phyloP scores from a whole-genome alignment of 2,888 invertebrate species.

The Heliconius hortense region DNA sequence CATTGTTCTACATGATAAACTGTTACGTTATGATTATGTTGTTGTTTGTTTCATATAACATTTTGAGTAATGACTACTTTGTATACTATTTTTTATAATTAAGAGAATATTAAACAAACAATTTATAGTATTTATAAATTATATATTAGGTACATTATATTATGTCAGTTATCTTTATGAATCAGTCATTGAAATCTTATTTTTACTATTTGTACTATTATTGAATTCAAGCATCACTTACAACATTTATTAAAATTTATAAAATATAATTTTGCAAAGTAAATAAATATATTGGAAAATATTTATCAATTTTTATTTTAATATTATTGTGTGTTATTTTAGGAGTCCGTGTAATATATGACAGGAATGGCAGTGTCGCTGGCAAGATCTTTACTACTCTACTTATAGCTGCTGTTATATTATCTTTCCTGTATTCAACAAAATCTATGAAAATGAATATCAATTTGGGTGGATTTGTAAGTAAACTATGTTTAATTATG shows the following conservation, averaged over 20 bases:
- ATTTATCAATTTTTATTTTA: background rate
- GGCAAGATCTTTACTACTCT: conserved; percentile 87
- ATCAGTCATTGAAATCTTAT: background rate
- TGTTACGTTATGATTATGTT: background rate
- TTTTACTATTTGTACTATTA: background rate
- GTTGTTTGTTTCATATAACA: background rate
- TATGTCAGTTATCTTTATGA: background rate
- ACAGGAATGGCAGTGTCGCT: conserved; percentile 88
- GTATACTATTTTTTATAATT: background rate
- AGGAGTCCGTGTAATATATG: conserved; percentile 91
- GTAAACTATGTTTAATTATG: conserved; percentile 51
- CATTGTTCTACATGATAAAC: background rate
- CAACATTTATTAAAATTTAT: background rate
- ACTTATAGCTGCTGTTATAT: conserved; percentile 84
- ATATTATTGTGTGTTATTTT: conserved; percentile 8
- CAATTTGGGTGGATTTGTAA: conserved; percentile 88
- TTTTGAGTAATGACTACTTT: background rate
- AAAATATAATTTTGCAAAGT: background rate
- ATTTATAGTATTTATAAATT: no score
- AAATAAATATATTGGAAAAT: no score
- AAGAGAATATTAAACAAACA: no score
- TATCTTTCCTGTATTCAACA: conserved; percentile 86
- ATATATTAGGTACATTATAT: background rate
- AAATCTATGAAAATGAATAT: conserved; percentile 87
- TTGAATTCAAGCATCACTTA: no score